phyloP scores from a whole-genome alignment of 2,113 vertebrate species.

The Gymnarchus niloticus region DNA sequence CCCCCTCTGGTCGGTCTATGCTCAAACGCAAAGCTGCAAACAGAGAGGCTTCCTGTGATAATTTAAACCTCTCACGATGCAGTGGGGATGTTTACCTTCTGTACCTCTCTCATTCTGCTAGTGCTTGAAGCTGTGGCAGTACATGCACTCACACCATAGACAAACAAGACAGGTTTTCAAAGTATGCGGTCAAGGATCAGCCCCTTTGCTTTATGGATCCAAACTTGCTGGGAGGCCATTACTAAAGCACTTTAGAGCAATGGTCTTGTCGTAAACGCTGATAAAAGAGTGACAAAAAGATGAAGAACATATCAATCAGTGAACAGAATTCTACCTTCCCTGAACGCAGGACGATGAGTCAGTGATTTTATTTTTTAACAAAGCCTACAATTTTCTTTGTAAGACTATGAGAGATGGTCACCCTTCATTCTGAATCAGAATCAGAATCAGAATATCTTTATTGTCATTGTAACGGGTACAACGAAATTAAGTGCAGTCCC shows the following conservation, averaged over 20 bases:
- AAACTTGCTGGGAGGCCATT: not conserved
- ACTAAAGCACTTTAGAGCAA: not conserved
- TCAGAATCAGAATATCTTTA: too few species aligned
- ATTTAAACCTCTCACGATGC: slow-evolving; percentile 1
- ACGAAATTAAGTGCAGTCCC: too few species aligned
- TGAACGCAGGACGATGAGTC: not conserved
- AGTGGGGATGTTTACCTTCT: not conserved
- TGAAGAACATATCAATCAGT: slow-evolving; percentile 2
- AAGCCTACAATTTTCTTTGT: not conserved
- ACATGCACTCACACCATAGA: not conserved
- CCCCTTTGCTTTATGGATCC: not conserved
- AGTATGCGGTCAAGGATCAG: too few species aligned
- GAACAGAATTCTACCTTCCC: not conserved
- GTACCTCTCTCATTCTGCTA: not conserved
- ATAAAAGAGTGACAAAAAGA: not conserved
- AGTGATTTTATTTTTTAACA: not conserved
- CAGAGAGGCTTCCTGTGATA: not conserved
- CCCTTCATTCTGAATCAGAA: too few species aligned
- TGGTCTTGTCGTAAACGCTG: not conserved
- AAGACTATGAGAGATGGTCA: not conserved
- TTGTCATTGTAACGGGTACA: too few species aligned
- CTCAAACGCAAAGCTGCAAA: not conserved
- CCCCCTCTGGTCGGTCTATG: not conserved
- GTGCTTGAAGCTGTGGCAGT: not conserved
- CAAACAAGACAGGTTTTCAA: not conserved